These are phyloP conservation scores for Ailuropoda melanoleuca DNA, from an alignment of 2,113 vertebrate genomes.

Conservation along the genomic window DNA sequence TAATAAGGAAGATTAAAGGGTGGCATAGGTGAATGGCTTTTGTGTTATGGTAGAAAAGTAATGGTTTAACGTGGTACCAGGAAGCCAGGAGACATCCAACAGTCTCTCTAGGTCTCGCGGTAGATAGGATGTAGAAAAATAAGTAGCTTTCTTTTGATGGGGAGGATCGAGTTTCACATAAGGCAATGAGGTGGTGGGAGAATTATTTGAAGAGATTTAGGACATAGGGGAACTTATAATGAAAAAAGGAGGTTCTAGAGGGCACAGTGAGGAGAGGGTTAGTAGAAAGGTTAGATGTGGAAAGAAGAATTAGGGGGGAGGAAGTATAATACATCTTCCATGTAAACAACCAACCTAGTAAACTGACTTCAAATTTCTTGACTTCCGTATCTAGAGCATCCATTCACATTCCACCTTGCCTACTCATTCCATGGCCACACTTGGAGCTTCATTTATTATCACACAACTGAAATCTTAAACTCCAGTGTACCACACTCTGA, in stretches of 20 bases:
- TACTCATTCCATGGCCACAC: neutral
- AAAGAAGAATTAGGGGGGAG: neutral
- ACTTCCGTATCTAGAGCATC: neutral
- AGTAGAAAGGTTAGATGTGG: neutral
- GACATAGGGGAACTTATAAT: neutral
- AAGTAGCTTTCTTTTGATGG: conserved; percentile 2
- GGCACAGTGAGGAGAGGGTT: neutral
- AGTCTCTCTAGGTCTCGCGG: neutral
- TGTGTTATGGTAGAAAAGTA: neutral
- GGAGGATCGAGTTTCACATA: neutral
- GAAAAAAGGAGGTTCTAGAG: neutral
- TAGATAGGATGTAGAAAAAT: neutral
- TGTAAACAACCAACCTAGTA: neutral
- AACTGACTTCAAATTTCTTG: neutral
- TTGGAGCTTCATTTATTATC: neutral
- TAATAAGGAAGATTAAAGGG: neutral
- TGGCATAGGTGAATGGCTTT: neutral
- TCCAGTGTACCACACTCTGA: neutral
- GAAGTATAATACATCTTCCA: neutral
- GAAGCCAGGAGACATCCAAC: neutral
- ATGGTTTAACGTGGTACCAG: neutral
- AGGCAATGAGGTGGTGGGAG: neutral
- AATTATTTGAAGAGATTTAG: conserved; percentile 1
- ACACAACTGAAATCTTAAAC: neutral
- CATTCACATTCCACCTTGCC: neutral